Conservation (phyloP, 2,797 vertebrate genomes). For the Cyclopterus lumpus region DNA sequence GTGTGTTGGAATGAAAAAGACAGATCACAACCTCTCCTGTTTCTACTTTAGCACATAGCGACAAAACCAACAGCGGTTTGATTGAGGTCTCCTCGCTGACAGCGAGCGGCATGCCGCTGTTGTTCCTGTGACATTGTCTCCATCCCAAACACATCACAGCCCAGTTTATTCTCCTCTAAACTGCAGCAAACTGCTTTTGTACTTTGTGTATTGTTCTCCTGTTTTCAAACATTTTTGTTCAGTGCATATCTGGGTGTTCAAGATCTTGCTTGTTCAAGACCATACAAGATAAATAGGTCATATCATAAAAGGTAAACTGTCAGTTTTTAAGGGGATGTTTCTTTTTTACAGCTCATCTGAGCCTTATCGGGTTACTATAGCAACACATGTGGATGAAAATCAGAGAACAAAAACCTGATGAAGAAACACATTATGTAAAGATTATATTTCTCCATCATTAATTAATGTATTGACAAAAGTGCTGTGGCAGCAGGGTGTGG, state of each 20-base stretch:
- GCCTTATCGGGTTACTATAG: constrained; percentile 50
- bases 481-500: too few species aligned
- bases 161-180: not conserved
- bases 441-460: not conserved
- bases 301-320: constrained; percentile 46
- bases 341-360: constrained; percentile 38
- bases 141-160: not conserved
- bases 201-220: not conserved
- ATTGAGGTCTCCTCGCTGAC: constrained; percentile 26
- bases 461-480: not conserved
- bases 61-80: constrained; percentile 33
- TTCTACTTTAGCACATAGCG: constrained; percentile 19
- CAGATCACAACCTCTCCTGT: constrained; percentile 23
- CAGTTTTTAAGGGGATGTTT: constrained; percentile 34
- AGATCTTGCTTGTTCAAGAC: constrained; percentile 16
- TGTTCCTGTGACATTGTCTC: not conserved
- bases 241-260: constrained; percentile 1
- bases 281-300: constrained; percentile 50
- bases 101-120: not conserved
- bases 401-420: constrained; percentile 2
- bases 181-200: not conserved
- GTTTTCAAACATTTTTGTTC: not conserved
- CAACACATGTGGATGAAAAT: constrained; percentile 45
- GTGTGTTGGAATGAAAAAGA: too few species aligned
- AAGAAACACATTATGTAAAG: not conserved